phyloP scores from a whole-genome alignment of 2,113 vertebrate species.

The Genyomyrus donnyi region DNA sequence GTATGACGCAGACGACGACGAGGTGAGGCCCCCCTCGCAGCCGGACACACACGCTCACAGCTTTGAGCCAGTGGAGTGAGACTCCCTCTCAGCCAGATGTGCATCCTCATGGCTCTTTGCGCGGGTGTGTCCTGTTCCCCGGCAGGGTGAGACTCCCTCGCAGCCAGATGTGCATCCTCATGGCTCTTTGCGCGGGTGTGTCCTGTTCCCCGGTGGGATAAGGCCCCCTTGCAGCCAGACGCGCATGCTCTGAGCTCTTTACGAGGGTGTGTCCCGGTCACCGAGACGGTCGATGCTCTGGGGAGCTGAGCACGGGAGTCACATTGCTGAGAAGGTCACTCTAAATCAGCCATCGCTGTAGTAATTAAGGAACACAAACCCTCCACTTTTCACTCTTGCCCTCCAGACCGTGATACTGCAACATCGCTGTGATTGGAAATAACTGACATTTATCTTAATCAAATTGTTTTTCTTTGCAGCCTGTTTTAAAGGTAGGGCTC shows the following conservation, averaged over 20 bases:
- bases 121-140: neutral
- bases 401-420: neutral
- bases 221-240: conserved; percentile 6
- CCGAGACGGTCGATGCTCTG: neutral
- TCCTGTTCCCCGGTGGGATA: conserved; percentile 67
- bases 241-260: too few relatives aligned
- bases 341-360: neutral
- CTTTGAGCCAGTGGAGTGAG: conserved; percentile 59
- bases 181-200: neutral
- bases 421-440: neutral
- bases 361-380: neutral
- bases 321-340: neutral
- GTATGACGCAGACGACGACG: conserved; percentile 91
- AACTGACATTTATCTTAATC: neutral
- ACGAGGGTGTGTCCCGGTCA: neutral
- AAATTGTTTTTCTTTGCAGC: neutral
- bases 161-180: too few relatives aligned
- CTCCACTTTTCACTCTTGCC: neutral
- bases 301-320: neutral
- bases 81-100: neutral
- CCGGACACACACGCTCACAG: neutral
- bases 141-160: conserved; percentile 61
- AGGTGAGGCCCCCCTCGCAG: conserved; percentile 60
- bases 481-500: neutral
- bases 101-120: neutral